Percentiles rank a stretch among this genome's conserved stretches.
Evolutionary conservation across 2,797 vertebrate species (phyloP).

Genomic region (Rallus crepitans): DNA sequence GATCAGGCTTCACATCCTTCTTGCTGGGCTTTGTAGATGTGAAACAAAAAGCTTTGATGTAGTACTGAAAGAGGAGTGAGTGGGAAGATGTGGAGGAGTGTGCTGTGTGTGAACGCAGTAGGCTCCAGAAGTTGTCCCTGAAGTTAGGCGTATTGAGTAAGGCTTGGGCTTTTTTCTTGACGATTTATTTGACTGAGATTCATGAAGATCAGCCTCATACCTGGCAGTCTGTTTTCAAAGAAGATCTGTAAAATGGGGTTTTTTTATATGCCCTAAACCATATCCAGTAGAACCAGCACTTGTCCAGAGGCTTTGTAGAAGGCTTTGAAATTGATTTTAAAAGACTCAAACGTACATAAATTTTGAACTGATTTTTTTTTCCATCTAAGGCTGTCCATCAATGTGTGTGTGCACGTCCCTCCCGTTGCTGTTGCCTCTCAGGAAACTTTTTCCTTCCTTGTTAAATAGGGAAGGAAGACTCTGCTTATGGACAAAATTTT

Average conservation of each 20-base stretch:
- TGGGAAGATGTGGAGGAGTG: not conserved
- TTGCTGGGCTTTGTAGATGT: not conserved
- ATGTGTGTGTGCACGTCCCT: no score
- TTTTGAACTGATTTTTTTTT: not conserved
- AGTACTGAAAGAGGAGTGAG: not conserved
- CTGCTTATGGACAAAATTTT: not conserved
- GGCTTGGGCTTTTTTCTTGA: rapidly evolving
- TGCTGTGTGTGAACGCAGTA: not conserved
- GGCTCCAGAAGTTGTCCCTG: not conserved
- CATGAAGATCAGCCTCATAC: not conserved
- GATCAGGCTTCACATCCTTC: not conserved
- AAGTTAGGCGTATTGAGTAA: not conserved
- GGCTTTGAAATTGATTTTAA: not conserved
- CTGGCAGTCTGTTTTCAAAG: not conserved
- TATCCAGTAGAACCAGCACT: rapidly evolving
- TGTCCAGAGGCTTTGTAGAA: not conserved
- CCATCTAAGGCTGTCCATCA: not conserved
- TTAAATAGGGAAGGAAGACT: not conserved
- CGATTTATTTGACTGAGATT: not conserved
- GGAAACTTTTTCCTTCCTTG: not conserved
- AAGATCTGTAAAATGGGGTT: not conserved
- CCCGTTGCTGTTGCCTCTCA: not conserved
- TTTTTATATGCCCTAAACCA: not conserved
- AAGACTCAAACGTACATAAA: not conserved
- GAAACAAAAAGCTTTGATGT: not conserved